Base-by-base conservation (phyloP, 2,113 vertebrate genomes). In the Platanista minor region DNA sequence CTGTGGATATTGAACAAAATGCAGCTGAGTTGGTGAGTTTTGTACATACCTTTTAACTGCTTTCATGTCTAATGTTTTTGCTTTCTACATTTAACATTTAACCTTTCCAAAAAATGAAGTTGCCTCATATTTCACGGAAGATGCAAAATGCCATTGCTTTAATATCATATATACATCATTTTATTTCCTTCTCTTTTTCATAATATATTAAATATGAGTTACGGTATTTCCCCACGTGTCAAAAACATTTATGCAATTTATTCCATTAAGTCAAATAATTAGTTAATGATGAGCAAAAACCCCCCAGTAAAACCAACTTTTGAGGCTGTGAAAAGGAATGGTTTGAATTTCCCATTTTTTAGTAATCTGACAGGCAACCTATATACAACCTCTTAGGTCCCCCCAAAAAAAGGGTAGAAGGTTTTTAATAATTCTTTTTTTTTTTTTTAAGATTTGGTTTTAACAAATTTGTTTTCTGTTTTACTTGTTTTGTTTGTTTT, bases 21-120 rank as follows among this genome's bases (percentile, higher is more conserved):
- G 6, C 20, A 0, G 10, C 41, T 0, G 93, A 97, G 43, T 23
- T 81, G 91, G 98, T 97, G 59, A 97, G 96, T 96, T 61, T 20
- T 41, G 3, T 3, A 61, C 49, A 59, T 33, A 18, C 2, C 0
- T 67, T 61, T 54, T n/a, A 17, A 33, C n/a, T 39, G 10, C 23
- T 62, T 71, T 90, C 27, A 14, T 21, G 6, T 49, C n/a, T 86
- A 46, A 18, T 21, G 43, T 10, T 77, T 5, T 92, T 95, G 29
- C 31, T 95, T 87, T 90, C 14, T 54, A 33, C 2, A 4, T 75
- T 83, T 52, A 84, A 59, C 15, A 23, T 72, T 72, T 89, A 85
- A 64, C 1, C 6, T 17, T 78, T 39, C 13, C 52, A 86, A 25
- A 90, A 91, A 69, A 72, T 82, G 52, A 71, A 25, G 27, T 46